Conservation (phyloP, 1,140 invertebrate genomes). For the Homalodisca vitripennis region DNA sequence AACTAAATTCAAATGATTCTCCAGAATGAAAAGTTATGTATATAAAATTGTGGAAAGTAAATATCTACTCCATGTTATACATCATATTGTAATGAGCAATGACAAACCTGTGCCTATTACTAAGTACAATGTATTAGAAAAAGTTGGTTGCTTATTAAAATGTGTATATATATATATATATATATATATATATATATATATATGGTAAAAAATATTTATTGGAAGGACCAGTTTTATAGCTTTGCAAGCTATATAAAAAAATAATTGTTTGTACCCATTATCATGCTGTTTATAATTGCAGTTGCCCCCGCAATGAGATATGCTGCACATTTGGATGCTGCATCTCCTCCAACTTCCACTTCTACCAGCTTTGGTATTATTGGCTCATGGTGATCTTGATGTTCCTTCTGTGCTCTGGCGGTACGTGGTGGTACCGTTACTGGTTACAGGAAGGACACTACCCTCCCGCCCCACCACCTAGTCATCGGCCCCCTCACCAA, state of each 20-base stretch:
- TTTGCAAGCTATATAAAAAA: not conserved
- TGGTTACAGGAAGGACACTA: conserved; percentile 53
- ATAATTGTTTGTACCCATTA: not conserved
- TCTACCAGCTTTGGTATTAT: conserved; percentile 56
- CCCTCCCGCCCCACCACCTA: conserved; percentile 38
- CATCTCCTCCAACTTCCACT: conserved; percentile 51
- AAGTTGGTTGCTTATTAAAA: not conserved
- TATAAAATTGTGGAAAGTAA: too few relatives aligned
- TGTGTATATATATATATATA: too few relatives aligned
- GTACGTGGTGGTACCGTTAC: conserved; percentile 56
- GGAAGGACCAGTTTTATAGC: not conserved
- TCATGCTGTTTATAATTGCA: conserved; percentile 44
- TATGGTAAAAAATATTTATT: too few relatives aligned
- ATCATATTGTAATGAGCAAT: too few relatives aligned
- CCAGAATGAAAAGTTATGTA: too few relatives aligned
- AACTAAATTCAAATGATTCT: too few relatives aligned
- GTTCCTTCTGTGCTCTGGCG: conserved; percentile 55
- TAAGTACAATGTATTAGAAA: not conserved
- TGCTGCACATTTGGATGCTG: conserved; percentile 55
- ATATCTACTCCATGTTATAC: too few relatives aligned
- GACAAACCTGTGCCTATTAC: not conserved
- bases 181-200: too few relatives aligned
- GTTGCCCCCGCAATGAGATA: conserved; percentile 53
- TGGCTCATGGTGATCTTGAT: conserved; percentile 55
- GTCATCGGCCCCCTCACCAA: conserved; percentile 46